Evolutionary conservation across 2,888 invertebrate genomes (phyloP).

Genomic region (Leptogaster cylindrica): DNA sequence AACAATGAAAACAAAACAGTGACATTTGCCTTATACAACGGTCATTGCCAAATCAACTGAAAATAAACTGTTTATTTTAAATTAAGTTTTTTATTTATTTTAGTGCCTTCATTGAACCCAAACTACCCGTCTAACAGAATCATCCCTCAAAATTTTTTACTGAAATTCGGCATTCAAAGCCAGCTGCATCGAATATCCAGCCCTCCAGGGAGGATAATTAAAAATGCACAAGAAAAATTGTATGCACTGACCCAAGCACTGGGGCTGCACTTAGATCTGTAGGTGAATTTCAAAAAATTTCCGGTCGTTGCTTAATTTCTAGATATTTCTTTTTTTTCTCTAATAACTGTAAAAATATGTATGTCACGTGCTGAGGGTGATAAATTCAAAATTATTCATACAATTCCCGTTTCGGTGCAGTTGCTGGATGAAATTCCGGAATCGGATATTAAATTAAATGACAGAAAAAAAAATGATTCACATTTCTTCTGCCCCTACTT

Average conservation of each 20-base stretch:
- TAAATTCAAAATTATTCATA: conserved; percentile 5
- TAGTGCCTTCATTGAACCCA: too few species aligned
- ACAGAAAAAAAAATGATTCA: background rate
- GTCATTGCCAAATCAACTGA: too few species aligned
- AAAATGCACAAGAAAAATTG: background rate
- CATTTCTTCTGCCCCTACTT: conserved; percentile 10
- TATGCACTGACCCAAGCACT: background rate
- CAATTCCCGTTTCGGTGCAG: background rate
- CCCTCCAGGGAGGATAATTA: background rate
- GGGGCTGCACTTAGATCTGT: too few species aligned
- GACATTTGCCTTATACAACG: too few species aligned
- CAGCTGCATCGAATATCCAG: conserved; percentile 4
- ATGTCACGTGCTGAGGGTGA: conserved; percentile 10
- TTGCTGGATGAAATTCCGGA: background rate
- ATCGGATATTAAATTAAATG: background rate
- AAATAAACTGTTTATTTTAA: too few species aligned
- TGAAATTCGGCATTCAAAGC: too few species aligned
- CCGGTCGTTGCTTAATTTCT: too few species aligned
- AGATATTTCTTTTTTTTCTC: background rate
- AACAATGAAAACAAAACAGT: too few species aligned
- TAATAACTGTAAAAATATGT: conserved; percentile 6
- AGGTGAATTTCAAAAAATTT: too few species aligned
- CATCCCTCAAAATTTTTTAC: too few species aligned
- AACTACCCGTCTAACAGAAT: too few species aligned
- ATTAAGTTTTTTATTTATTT: too few species aligned